These are phyloP conservation scores for Dysdera silvatica DNA, from an alignment of 1,140 invertebrate genomes.

Conservation along the genomic window DNA sequence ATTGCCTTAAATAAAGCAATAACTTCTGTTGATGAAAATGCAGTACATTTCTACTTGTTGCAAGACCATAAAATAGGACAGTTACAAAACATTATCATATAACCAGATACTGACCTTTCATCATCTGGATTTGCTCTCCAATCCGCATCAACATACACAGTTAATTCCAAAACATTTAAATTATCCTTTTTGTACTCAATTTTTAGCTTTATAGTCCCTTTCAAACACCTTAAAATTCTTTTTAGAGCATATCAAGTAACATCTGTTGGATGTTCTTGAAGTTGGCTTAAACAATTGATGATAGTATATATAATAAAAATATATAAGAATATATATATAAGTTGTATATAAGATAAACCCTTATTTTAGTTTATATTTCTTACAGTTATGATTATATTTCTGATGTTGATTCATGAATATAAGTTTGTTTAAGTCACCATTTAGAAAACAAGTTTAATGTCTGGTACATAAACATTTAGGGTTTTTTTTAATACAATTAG, in stretches of 20 bases:
- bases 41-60: background rate
- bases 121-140: background rate
- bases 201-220: background rate
- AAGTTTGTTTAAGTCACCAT: too few species aligned
- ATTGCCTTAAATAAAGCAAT: background rate
- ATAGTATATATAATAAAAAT: too few species aligned
- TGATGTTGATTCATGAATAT: too few species aligned
- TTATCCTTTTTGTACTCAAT: background rate
- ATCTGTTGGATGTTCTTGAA: background rate
- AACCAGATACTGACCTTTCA: conserved; percentile 1
- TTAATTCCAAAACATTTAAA: background rate
- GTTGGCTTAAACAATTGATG: conserved; percentile 1
- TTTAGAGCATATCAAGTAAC: background rate
- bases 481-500: too few species aligned
- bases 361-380: too few species aligned
- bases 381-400: too few species aligned
- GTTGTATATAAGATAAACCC: too few species aligned
- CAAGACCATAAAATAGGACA: background rate
- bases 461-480: too few species aligned
- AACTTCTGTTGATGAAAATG: conserved; percentile 9
- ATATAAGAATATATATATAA: too few species aligned
- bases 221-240: background rate
- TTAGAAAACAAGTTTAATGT: too few species aligned
- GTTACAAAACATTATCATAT: background rate
- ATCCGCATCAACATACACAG: conserved; percentile 6